A percentile compares a stretch with the other conserved stretches of the same genome.
Conservation (phyloP, 2,888 invertebrate genomes). For the Notocelia uddmanniana region DNA sequence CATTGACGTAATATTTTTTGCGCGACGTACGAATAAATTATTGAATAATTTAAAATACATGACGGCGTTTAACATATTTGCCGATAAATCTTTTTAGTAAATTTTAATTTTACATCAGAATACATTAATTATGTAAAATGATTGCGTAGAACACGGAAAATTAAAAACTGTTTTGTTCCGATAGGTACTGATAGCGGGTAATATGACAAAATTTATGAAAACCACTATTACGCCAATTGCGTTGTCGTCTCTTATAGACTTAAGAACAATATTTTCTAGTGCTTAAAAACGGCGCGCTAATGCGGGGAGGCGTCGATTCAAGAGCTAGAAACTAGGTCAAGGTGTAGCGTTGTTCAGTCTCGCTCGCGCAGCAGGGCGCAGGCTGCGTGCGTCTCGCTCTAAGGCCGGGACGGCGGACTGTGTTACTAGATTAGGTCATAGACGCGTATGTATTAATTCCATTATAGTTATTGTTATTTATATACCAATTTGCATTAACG, state of each 20-base stretch:
- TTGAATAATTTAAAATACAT: slow-evolving; percentile 20
- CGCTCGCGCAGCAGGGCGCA: slow-evolving; percentile 55
- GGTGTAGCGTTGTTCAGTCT: slow-evolving; percentile 59
- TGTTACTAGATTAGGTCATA: slow-evolving; percentile 58
- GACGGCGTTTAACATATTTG: slow-evolving; percentile 6
- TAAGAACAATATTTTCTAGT: slow-evolving; percentile 48
- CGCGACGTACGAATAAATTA: slow-evolving; percentile 55
- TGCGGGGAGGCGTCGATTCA: slow-evolving; percentile 48
- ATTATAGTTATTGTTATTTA: slow-evolving; percentile 46
- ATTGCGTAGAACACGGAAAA: not conserved
- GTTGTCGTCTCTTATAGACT: slow-evolving; percentile 17
- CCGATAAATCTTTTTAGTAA: slow-evolving; percentile 6
- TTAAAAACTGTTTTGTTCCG: not conserved
- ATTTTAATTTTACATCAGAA: slow-evolving; percentile 8
- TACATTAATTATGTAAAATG: not conserved
- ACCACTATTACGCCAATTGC: not conserved
- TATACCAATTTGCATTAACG: slow-evolving; percentile 38
- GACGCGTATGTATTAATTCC: slow-evolving; percentile 50
- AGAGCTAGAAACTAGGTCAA: slow-evolving; percentile 65
- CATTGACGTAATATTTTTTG: slow-evolving; percentile 50
- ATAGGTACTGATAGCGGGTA: not conserved
- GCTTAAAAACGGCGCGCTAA: slow-evolving; percentile 59
- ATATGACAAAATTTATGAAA: not conserved
- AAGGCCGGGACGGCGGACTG: slow-evolving; percentile 45
- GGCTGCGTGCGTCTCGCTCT: slow-evolving; percentile 25